phyloP scores from a whole-genome alignment of 2,113 vertebrate species.

The Neodon shergylaensis region DNA sequence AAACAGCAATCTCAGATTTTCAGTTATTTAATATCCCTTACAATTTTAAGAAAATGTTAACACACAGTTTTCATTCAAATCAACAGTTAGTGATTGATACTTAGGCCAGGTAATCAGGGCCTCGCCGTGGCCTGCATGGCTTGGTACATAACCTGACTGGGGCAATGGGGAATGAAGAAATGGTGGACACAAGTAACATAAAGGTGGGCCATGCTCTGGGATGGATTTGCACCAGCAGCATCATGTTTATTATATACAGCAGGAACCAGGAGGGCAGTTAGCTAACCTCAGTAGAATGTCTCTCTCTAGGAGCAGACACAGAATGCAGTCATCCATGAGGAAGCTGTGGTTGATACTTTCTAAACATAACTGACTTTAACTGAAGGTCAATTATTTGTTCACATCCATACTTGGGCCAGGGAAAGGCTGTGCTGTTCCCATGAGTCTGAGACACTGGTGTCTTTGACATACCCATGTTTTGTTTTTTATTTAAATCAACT shows the following conservation, averaged over 20 bases:
- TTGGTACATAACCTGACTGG: not conserved
- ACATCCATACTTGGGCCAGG: not conserved
- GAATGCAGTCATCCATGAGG: not conserved
- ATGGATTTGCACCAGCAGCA: not conserved
- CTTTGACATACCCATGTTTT: not conserved
- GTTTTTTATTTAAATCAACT: not conserved
- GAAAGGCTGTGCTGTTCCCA: not conserved
- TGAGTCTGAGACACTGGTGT: not conserved
- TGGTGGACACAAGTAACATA: not conserved
- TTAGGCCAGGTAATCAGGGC: not conserved
- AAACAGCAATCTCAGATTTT: not conserved
- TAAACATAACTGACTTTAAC: not conserved
- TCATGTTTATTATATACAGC: not conserved
- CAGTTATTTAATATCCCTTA: slow-evolving; percentile 2
- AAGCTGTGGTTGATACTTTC: not conserved
- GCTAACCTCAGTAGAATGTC: not conserved
- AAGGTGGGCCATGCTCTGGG: not conserved
- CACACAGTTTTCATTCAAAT: slow-evolving; percentile 12
- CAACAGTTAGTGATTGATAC: not conserved
- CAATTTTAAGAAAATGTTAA: not conserved
- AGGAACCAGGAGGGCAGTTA: not conserved
- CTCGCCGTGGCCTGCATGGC: not conserved
- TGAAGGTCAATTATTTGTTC: not conserved
- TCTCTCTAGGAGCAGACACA: not conserved
- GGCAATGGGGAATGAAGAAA: not conserved